Evolutionary conservation across 2,888 invertebrate genomes (phyloP).

Genomic region (Tipula confusa): DNA sequence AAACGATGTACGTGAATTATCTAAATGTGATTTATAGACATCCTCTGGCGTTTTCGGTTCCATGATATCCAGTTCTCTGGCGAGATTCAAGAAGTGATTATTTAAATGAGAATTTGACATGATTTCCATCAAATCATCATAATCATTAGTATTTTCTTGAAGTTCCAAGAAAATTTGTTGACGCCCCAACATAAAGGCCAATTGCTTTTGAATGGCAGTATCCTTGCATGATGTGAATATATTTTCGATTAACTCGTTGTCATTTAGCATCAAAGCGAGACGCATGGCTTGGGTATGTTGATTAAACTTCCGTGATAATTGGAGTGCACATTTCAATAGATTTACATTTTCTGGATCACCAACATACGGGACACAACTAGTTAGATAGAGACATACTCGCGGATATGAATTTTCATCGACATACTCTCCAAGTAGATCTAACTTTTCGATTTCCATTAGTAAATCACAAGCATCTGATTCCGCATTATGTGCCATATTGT

Average conservation of each 20-base stretch:
- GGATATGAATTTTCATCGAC: conserved; percentile 86
- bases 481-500: conserved; percentile 96
- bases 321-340: conserved; percentile 75
- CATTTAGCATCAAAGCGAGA: conserved; percentile 86
- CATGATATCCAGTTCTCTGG: conserved; percentile 96
- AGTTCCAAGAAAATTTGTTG: conserved; percentile 88
- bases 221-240: conserved; percentile 83
- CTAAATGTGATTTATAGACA: conserved; percentile 96
- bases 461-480: conserved; percentile 98
- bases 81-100: conserved; percentile 87
- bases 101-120: conserved; percentile 92
- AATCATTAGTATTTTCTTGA: conserved; percentile 57
- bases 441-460: conserved; percentile 92
- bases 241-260: conserved; percentile 70
- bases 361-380: conserved; percentile 90
- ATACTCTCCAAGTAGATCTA: conserved; percentile 79
- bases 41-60: conserved; percentile 99
- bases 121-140: conserved; percentile 81
- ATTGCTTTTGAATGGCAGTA: conserved; percentile 80
- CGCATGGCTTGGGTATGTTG: conserved; percentile 87
- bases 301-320: conserved; percentile 79
- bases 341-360: conserved; percentile 90
- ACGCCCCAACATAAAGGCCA: conserved; percentile 93
- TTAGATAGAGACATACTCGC: conserved; percentile 82
- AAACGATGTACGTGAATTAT: conserved; percentile 73